phyloP scores from a whole-genome alignment of 2,113 vertebrate species.

The Mus pahari region DNA sequence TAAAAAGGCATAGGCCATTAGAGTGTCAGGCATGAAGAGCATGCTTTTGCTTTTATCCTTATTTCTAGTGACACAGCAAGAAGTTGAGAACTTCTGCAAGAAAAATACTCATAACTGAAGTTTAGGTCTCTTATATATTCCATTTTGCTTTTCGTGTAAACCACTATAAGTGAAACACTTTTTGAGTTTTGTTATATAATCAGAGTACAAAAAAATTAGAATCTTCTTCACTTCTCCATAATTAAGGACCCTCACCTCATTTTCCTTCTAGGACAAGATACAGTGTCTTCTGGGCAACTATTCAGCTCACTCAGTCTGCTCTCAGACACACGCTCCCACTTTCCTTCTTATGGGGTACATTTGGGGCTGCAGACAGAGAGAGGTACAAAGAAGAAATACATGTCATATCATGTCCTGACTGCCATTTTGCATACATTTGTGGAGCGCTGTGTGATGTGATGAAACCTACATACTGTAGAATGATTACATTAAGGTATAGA shows the following conservation, averaged over 20 bases:
- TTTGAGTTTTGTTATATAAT: neutral
- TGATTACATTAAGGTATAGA: neutral
- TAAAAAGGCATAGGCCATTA: neutral
- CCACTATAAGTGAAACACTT: neutral
- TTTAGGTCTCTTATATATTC: neutral
- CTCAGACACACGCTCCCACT: no score
- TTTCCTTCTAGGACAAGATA: neutral
- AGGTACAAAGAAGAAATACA: rapidly evolving
- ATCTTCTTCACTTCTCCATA: neutral
- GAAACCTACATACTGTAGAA: neutral
- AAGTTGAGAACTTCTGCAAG: neutral
- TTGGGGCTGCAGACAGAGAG: neutral
- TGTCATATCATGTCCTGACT: no score
- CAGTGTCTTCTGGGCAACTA: neutral
- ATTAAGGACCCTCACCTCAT: neutral
- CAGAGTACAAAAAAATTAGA: neutral
- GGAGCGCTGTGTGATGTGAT: neutral
- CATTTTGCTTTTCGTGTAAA: neutral
- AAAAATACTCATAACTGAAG: neutral
- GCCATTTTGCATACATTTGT: neutral
- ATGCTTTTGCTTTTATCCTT: neutral
- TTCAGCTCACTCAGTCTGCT: neutral
- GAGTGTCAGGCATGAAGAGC: neutral
- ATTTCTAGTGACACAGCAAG: neutral
- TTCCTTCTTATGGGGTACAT: neutral